Percentiles rank a stretch among this genome's conserved stretches.
Conservation (phyloP, 1,140 invertebrate species). For the Cherax destructor region DNA sequence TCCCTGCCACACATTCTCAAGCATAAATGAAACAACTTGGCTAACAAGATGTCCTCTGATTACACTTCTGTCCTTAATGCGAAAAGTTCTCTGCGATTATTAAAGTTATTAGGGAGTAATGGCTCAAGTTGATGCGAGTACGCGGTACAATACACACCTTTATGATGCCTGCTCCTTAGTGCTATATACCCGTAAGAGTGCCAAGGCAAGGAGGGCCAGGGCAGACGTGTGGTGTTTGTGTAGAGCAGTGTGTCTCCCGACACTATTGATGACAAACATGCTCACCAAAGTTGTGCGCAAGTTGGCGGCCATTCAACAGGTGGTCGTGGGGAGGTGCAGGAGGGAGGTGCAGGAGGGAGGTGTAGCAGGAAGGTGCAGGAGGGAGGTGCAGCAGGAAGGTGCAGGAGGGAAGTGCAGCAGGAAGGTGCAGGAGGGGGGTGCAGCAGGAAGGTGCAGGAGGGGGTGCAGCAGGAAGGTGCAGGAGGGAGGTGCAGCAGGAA, state of each 20-base stretch:
- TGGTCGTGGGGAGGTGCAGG: not conserved
- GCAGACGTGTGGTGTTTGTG: not conserved
- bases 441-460: too few species aligned
- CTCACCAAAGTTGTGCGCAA: not conserved
- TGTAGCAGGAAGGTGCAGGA: not conserved
- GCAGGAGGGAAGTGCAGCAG: too few species aligned
- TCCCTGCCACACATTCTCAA: not conserved
- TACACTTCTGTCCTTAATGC: not conserved
- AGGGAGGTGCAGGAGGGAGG: not conserved
- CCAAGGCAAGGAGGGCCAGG: not conserved
- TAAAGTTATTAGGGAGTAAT: slow-evolving; percentile 4
- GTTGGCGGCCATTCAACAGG: not conserved
- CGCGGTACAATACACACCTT: not conserved
- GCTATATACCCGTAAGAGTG: not conserved
- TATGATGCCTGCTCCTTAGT: not conserved
- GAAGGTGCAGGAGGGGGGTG: too few species aligned
- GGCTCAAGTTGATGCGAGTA: not conserved
- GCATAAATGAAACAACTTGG: not conserved
- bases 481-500: too few species aligned
- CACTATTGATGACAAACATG: not conserved
- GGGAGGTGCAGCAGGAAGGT: too few species aligned
- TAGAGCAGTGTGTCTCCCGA: not conserved
- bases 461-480: too few species aligned
- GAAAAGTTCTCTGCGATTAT: not conserved
- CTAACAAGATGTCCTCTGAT: slow-evolving; percentile 13